These are phyloP conservation scores for Carcina quercana DNA, from an alignment of 2,888 invertebrate species.

Conservation along the genomic window DNA sequence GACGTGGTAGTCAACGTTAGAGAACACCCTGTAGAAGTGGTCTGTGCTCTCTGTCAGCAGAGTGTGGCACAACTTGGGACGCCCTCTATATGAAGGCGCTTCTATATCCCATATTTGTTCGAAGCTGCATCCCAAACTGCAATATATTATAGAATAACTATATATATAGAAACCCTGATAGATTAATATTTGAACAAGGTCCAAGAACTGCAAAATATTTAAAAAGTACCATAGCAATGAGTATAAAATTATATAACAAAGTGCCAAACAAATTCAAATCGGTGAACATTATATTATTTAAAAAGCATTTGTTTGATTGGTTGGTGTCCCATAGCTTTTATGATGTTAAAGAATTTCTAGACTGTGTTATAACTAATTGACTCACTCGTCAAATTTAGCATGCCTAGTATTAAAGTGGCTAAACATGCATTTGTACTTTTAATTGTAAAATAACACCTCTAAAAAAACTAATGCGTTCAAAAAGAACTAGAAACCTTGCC, in stretches of 20 bases:
- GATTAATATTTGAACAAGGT: too few relatives aligned
- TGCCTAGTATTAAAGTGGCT: too few relatives aligned
- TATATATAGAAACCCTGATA: neutral
- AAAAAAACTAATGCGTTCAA: too few relatives aligned
- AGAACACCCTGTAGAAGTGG: constrained; percentile 54
- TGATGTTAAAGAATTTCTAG: too few relatives aligned
- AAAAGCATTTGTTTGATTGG: neutral
- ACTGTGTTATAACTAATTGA: too few relatives aligned
- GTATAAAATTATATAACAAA: neutral
- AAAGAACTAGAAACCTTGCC: too few relatives aligned
- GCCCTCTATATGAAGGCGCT: constrained; percentile 17
- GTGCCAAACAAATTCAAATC: neutral
- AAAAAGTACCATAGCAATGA: too few relatives aligned
- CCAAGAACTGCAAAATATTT: too few relatives aligned
- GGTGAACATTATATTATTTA: neutral
- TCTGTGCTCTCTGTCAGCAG: constrained; percentile 35
- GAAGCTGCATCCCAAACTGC: constrained; percentile 48
- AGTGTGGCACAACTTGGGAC: constrained; percentile 35
- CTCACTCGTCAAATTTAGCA: too few relatives aligned
- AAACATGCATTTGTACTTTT: too few relatives aligned
- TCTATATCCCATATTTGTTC: constrained; percentile 51
- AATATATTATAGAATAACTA: constrained; percentile 4
- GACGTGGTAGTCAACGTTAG: constrained; percentile 44
- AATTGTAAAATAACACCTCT: too few relatives aligned
- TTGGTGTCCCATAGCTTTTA: too few relatives aligned